Percentiles rank a stretch among this genome's conserved stretches.
Conservation (phyloP, 2,797 vertebrate species). For the Holocentrus rufus region DNA sequence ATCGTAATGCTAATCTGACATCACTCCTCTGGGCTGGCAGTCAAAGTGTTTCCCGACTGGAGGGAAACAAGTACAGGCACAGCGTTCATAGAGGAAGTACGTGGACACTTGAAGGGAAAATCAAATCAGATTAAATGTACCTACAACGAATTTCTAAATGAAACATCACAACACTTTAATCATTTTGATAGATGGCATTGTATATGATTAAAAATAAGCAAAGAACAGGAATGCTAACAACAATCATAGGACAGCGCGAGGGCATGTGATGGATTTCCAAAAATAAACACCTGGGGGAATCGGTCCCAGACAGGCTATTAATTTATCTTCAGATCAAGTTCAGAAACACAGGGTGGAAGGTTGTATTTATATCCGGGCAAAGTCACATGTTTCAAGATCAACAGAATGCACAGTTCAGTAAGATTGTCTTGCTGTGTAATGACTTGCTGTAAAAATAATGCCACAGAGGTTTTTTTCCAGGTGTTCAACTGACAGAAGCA, state of each 20-base stretch:
- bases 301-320: no score
- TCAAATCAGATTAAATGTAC: not conserved
- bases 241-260: not conserved
- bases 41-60: not conserved
- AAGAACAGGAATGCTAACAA: no score
- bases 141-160: not conserved
- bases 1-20: not conserved
- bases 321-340: not conserved
- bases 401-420: no score
- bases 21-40: conserved; percentile 22
- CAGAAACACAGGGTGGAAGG: not conserved
- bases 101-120: not conserved
- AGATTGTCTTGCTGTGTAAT: no score
- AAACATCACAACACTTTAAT: no score
- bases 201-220: no score
- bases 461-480: no score
- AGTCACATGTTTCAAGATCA: not conserved
- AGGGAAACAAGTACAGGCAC: not conserved
- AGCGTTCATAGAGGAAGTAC: no score
- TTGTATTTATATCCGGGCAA: not conserved
- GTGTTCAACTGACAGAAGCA: no score
- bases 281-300: no score
- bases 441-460: no score
- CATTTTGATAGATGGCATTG: no score
- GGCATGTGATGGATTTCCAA: not conserved